Evolutionary conservation across 2,797 vertebrate genomes (phyloP).

Genomic region (Mallotus villosus): DNA sequence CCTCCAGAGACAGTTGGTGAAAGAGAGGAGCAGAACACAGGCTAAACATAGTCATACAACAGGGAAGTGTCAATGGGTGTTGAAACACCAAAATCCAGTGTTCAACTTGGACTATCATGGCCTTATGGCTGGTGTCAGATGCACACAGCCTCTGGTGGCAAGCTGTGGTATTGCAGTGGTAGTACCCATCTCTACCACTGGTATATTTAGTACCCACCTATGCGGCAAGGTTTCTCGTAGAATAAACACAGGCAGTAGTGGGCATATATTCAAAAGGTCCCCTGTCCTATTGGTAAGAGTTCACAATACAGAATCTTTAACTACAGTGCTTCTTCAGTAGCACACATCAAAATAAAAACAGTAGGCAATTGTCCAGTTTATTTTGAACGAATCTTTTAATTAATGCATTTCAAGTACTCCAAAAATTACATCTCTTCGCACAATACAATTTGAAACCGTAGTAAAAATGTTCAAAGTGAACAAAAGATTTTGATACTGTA

Average conservation of each 20-base stretch:
- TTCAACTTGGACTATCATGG: too few species aligned
- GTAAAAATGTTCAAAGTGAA: conserved; percentile 99
- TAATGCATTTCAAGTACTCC: conserved; percentile 99
- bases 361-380: conserved; percentile 72
- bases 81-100: too few species aligned
- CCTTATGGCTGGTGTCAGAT: neutral
- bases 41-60: too few species aligned
- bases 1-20: too few species aligned
- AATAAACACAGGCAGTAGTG: too few species aligned
- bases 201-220: too few species aligned
- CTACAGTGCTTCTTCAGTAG: neutral
- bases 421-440: conserved; percentile 99
- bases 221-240: too few species aligned
- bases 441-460: conserved; percentile 96
- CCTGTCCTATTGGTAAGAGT: neutral
- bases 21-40: too few species aligned
- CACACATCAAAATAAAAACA: conserved; percentile 45
- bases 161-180: neutral
- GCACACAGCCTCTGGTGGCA: neutral
- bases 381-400: conserved; percentile 98
- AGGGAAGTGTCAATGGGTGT: too few species aligned
- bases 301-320: neutral
- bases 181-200: too few species aligned
- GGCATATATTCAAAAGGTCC: too few species aligned
- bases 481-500: conserved; percentile 98